These are phyloP conservation scores for Andricus grossulariae DNA, from an alignment of 1,140 invertebrate species.

Conservation along the genomic window DNA sequence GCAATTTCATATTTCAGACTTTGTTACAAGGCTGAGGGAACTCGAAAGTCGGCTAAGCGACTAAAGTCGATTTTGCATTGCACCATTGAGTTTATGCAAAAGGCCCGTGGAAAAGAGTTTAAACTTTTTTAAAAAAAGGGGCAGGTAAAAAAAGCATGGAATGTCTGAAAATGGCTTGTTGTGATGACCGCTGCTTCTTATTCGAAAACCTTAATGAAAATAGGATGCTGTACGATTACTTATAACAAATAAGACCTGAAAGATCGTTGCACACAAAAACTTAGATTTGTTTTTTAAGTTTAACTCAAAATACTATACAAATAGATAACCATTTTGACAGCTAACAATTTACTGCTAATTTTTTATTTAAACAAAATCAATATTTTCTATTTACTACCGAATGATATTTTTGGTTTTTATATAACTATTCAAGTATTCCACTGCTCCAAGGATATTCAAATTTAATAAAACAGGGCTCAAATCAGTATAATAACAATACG, in stretches of 20 bases:
- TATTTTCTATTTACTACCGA: too few species aligned
- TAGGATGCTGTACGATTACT: constrained; percentile 16
- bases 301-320: too few species aligned
- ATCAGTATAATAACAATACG: too few species aligned
- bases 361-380: too few species aligned
- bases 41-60: constrained; percentile 21
- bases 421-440: too few species aligned
- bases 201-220: constrained; percentile 36
- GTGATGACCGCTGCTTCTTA: constrained; percentile 41
- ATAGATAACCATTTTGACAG: too few species aligned
- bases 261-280: too few species aligned
- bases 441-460: too few species aligned
- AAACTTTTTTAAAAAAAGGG: neutral
- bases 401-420: too few species aligned
- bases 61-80: constrained; percentile 14
- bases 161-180: constrained; percentile 36
- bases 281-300: too few species aligned
- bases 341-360: too few species aligned
- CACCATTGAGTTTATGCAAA: constrained; percentile 14
- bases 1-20: constrained; percentile 56
- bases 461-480: too few species aligned
- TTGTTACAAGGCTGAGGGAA: constrained; percentile 11
- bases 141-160: constrained; percentile 33
- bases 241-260: constrained; percentile 47
- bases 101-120: neutral